phyloP scores from a whole-genome alignment of 2,797 vertebrate species.

The Danionella dracula region DNA sequence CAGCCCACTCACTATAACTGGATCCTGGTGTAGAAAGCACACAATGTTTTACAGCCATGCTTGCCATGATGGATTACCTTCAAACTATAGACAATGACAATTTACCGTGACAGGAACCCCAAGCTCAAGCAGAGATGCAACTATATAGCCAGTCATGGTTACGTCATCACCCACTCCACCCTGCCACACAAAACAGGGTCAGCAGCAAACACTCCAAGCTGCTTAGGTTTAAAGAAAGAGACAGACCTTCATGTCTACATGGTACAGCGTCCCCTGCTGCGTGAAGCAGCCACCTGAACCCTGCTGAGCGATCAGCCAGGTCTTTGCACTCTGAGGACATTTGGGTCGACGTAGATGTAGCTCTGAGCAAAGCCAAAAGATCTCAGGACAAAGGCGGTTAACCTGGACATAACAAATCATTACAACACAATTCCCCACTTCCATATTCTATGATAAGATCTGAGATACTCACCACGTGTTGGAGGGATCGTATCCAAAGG shows the following conservation, averaged over 20 bases:
- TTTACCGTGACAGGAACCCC: not conserved
- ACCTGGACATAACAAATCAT: constrained; percentile 50
- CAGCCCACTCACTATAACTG: not conserved
- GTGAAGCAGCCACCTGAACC: constrained; percentile 67
- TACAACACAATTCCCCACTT: no score
- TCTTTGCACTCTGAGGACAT: constrained; percentile 51
- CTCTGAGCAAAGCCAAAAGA: constrained; percentile 66
- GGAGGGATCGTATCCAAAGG: constrained; percentile 62
- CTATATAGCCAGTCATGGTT: constrained; percentile 46
- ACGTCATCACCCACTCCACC: constrained; percentile 45
- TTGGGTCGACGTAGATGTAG: constrained; percentile 71
- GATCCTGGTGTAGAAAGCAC: no score
- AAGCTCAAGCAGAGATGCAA: constrained; percentile 37
- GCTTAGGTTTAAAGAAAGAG: no score
- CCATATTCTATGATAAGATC: no score
- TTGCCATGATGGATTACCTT: no score
- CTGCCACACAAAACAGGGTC: constrained; percentile 1
- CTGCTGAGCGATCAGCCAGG: constrained; percentile 66
- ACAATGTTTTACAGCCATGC: no score
- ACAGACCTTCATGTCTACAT: constrained; percentile 73
- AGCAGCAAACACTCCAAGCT: no score
- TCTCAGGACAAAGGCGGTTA: constrained; percentile 79
- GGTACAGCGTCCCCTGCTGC: constrained; percentile 66
- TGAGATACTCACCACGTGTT: constrained; percentile 75
- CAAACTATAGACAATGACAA: no score